phyloP scores from a whole-genome alignment of 1,140 invertebrate genomes.

The Calephelis virginiensis region DNA sequence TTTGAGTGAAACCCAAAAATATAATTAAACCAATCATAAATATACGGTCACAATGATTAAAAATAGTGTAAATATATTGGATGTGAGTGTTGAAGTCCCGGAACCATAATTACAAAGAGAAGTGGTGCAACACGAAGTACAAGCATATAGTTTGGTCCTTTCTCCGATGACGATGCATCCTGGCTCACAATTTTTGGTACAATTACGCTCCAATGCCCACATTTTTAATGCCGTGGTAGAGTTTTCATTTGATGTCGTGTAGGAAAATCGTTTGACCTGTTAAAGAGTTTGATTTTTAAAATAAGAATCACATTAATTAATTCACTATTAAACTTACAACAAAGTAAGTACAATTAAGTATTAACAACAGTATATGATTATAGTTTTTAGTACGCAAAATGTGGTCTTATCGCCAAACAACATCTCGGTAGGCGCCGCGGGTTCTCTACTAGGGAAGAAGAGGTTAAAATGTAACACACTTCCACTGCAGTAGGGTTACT shows the following conservation, averaged over 20 bases:
- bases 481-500: too few species aligned
- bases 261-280: conserved; percentile 90
- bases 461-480: too few species aligned
- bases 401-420: too few species aligned
- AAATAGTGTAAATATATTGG: background rate
- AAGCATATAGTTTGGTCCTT: conserved; percentile 90
- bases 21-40: conserved; percentile 2
- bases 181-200: conserved; percentile 88
- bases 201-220: conserved; percentile 90
- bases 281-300: conserved; percentile 29
- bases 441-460: too few species aligned
- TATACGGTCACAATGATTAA: background rate
- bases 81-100: conserved; percentile 43
- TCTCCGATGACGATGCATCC: conserved; percentile 93
- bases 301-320: too few species aligned
- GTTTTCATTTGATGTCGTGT: conserved; percentile 89
- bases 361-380: too few species aligned
- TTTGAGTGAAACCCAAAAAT: background rate
- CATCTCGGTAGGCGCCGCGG: too few species aligned
- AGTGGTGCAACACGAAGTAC: conserved; percentile 88
- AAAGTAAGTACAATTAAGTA: too few species aligned
- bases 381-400: too few species aligned
- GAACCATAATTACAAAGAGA: conserved; percentile 88
- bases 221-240: conserved; percentile 85
- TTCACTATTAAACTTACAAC: too few species aligned